A percentile compares a stretch with the other conserved stretches of the same genome.
Evolutionary conservation across 1,140 invertebrate genomes (phyloP).

Genomic region (Daktulosphaira vitifoliae): DNA sequence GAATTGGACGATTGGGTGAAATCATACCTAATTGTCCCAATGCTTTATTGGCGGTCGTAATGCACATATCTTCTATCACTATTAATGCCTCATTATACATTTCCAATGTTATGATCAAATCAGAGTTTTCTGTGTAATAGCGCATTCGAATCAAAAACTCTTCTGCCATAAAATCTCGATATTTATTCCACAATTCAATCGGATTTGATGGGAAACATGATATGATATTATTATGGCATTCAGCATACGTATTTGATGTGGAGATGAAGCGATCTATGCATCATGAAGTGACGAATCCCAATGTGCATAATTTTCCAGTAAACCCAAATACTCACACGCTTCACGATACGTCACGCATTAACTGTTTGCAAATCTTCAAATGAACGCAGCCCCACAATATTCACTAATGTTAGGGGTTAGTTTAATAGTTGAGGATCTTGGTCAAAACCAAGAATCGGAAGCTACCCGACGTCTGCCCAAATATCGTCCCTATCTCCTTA

Average conservation of each 20-base stretch:
- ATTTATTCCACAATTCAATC: conserved; percentile 41
- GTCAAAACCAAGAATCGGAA: no score
- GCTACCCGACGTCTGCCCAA: no score
- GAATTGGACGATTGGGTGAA: conserved; percentile 17
- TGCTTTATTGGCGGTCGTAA: conserved; percentile 40
- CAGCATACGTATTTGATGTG: conserved; percentile 44
- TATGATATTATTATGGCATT: conserved; percentile 42
- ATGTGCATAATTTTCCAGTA: conserved; percentile 41
- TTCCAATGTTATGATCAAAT: conserved; percentile 2
- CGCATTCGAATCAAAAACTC: conserved; percentile 38
- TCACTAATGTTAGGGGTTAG: conserved; percentile 44
- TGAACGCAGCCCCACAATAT: conserved; percentile 43
- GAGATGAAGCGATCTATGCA: conserved; percentile 36
- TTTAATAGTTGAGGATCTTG: no score
- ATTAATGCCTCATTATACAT: neutral
- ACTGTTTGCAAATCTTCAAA: conserved; percentile 43
- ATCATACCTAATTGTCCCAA: conserved; percentile 33
- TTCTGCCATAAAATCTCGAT: no score
- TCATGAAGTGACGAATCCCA: conserved; percentile 39
- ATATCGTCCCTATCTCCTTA: no score
- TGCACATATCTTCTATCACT: conserved; percentile 18
- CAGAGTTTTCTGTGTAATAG: conserved; percentile 29
- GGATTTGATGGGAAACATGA: conserved; percentile 40
- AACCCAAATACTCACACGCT: conserved; percentile 10
- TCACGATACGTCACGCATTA: conserved; percentile 34